phyloP scores from a whole-genome alignment of 2,888 invertebrate genomes.

The Aporophyla lueneburgensis region DNA sequence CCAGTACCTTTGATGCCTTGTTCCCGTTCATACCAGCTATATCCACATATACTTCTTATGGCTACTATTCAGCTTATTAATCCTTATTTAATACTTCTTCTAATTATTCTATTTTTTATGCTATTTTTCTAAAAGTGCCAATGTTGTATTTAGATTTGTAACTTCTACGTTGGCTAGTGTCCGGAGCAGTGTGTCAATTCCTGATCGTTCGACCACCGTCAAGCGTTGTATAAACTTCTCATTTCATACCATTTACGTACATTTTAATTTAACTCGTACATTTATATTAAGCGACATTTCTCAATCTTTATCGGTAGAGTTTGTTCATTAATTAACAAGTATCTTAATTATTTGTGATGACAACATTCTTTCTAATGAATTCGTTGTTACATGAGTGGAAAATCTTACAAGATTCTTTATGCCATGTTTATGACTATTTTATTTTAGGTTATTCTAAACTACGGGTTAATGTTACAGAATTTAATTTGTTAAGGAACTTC shows the following conservation, averaged over 20 bases:
- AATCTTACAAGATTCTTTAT: not conserved
- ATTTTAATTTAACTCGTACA: constrained; percentile 54
- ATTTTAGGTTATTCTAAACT: not conserved
- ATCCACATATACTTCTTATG: not conserved
- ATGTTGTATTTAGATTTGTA: constrained; percentile 1
- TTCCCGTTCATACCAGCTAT: not conserved
- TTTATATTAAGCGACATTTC: constrained; percentile 43
- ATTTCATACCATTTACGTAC: constrained; percentile 52
- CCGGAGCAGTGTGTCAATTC: constrained; percentile 8
- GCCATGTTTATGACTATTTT: not conserved
- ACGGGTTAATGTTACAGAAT: not conserved
- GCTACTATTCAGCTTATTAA: not conserved
- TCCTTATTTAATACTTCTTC: not conserved
- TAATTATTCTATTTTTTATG: no score
- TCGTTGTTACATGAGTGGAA: not conserved
- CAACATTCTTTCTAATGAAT: constrained; percentile 30
- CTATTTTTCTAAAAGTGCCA: not conserved
- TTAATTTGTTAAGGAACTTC: not conserved
- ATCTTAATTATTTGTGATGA: constrained; percentile 33
- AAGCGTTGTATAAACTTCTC: constrained; percentile 41
- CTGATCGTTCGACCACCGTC: constrained; percentile 7
- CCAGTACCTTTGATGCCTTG: not conserved
- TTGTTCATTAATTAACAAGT: constrained; percentile 31
- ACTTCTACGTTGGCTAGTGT: not conserved
- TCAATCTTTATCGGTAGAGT: constrained; percentile 43